These are phyloP conservation scores for Salmo trutta DNA, from an alignment of 2,797 vertebrate species.

Conservation along the genomic window DNA sequence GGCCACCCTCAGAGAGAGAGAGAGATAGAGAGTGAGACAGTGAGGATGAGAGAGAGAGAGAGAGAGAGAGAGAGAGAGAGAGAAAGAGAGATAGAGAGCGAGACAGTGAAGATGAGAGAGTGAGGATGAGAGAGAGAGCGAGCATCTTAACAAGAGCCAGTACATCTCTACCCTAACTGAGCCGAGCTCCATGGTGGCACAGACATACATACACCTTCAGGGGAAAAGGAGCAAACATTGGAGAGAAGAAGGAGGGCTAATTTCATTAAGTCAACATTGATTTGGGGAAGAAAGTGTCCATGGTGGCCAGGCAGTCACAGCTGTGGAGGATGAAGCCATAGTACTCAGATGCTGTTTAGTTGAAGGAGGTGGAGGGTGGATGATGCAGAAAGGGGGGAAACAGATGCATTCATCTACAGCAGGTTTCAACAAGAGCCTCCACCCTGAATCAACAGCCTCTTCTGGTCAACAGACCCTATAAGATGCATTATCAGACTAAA, in stretches of 20 bases:
- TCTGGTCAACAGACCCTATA: too few relatives aligned
- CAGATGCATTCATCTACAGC: too few relatives aligned
- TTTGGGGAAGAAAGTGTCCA: slow-evolving; percentile 38
- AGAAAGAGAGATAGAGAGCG: too few relatives aligned
- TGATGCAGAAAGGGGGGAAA: too few relatives aligned
- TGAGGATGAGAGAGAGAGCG: too few relatives aligned
- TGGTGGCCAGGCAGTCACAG: slow-evolving; percentile 10
- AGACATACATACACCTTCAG: slow-evolving; percentile 32
- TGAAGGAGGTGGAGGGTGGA: too few relatives aligned
- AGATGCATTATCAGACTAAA: not conserved
- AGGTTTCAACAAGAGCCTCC: too few relatives aligned
- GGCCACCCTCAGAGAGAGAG: not conserved
- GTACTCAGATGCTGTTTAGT: not conserved
- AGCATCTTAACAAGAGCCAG: too few relatives aligned
- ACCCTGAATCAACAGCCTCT: not conserved
- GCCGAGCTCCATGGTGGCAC: not conserved
- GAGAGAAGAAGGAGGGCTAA: slow-evolving; percentile 35
- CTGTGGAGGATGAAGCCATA: not conserved
- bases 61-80: too few relatives aligned
- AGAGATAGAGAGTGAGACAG: slow-evolving; percentile 19
- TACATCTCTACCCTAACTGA: not conserved
- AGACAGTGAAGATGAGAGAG: too few relatives aligned
- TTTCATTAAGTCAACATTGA: slow-evolving; percentile 67
- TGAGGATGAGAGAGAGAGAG: slow-evolving; percentile 23
- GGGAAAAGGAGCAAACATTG: slow-evolving; percentile 5